Evolutionary conservation across 2,113 vertebrate species (phyloP).

Genomic region (Felis catus): F.catus_Fca126_mat1.0 CM031412.1:18867001-18867500

Average conservation of each 20-base stretch:
- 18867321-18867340: conserved; percentile 91
- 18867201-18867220: not conserved
- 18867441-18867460: conserved; percentile 86
- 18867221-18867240: conserved; percentile 58
- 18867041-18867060: not conserved
- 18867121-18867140: not conserved
- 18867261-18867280: conserved; percentile 90
- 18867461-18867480: conserved; percentile 88
- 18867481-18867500: conserved; percentile 92
- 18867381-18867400: conserved; percentile 86
- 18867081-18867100: not conserved
- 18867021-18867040: not conserved
- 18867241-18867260: conserved; percentile 82
- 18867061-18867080: not conserved
- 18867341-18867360: conserved; percentile 87
- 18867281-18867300: conserved; percentile 90
- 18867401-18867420: conserved; percentile 81
- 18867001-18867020: no score
- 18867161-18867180: not conserved
- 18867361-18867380: conserved; percentile 84
- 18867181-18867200: not conserved
- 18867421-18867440: conserved; percentile 87
- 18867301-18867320: conserved; percentile 90
- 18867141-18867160: not conserved
- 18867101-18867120: not conserved